phyloP scores from a whole-genome alignment of 2,797 vertebrate genomes.

The Mallotus villosus region DNA sequence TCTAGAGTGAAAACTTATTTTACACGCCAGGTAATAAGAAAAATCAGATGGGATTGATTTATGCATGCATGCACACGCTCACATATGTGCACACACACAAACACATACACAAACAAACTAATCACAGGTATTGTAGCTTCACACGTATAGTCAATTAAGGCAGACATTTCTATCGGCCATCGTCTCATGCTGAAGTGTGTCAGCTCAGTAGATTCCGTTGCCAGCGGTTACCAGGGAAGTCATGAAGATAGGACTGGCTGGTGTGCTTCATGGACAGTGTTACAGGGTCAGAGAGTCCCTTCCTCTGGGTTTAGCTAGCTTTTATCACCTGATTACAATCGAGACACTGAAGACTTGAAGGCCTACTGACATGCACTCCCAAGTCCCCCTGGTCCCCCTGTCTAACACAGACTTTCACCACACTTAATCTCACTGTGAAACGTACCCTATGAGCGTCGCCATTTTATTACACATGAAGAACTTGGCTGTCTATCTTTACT shows the following conservation, averaged over 20 bases:
- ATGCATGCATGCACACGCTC: background rate
- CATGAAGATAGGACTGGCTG: background rate
- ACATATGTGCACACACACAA: background rate
- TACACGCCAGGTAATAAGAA: background rate
- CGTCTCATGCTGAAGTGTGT: background rate
- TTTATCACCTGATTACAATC: slow-evolving; percentile 31
- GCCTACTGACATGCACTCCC: slow-evolving; percentile 60
- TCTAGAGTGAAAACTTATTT: background rate
- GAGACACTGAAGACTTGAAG: slow-evolving; percentile 56
- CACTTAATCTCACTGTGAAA: slow-evolving; percentile 11
- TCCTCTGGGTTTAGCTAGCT: background rate
- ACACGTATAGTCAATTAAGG: no score
- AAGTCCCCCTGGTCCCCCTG: slow-evolving; percentile 59
- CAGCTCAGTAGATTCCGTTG: background rate
- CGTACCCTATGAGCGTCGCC: no score
- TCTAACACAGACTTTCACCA: slow-evolving; percentile 31
- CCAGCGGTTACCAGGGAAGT: background rate
- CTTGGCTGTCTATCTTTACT: no score
- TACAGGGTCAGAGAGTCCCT: no score
- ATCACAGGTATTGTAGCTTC: no score
- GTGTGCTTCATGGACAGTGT: no score
- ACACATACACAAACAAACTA: background rate
- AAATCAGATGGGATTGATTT: background rate
- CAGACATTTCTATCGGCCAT: background rate
- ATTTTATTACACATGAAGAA: no score